Evolutionary conservation across 2,888 invertebrate species (phyloP).

Genomic region (Globia sparganii): DNA sequence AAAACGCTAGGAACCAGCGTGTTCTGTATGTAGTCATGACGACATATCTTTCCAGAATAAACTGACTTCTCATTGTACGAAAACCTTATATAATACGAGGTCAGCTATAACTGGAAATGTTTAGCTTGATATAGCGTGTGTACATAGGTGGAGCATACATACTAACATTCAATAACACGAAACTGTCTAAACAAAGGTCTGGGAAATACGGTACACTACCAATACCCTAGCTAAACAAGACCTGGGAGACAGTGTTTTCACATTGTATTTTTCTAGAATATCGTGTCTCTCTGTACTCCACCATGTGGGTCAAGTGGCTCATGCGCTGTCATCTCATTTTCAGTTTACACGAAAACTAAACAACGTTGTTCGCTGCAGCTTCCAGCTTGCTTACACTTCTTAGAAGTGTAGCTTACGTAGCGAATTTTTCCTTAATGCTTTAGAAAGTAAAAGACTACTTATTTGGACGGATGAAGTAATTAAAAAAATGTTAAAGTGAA

Average conservation of each 20-base stretch:
- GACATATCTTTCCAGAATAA: not conserved
- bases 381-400: conserved; percentile 32
- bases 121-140: not conserved
- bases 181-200: not conserved
- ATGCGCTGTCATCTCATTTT: conserved; percentile 63
- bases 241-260: not conserved
- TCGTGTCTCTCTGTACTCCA: conserved; percentile 17
- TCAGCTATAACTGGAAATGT: not conserved
- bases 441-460: not conserved
- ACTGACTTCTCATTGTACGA: not conserved
- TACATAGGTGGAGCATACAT: not conserved
- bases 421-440: not conserved
- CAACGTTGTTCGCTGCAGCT: conserved; percentile 38
- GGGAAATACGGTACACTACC: not conserved
- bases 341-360: conserved; percentile 52
- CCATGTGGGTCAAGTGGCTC: conserved; percentile 62
- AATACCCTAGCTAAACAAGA: conserved; percentile 14
- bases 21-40: not conserved
- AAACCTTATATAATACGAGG: no score
- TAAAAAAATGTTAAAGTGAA: not conserved
- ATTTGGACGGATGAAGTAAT: not conserved
- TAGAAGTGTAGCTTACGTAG: conserved; percentile 7
- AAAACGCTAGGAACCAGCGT: not conserved
- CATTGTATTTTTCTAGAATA: conserved; percentile 39
- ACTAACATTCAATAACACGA: not conserved